These are phyloP conservation scores for Limulus polyphemus DNA, from an alignment of 2,888 invertebrate species.

Conservation along the genomic window DNA sequence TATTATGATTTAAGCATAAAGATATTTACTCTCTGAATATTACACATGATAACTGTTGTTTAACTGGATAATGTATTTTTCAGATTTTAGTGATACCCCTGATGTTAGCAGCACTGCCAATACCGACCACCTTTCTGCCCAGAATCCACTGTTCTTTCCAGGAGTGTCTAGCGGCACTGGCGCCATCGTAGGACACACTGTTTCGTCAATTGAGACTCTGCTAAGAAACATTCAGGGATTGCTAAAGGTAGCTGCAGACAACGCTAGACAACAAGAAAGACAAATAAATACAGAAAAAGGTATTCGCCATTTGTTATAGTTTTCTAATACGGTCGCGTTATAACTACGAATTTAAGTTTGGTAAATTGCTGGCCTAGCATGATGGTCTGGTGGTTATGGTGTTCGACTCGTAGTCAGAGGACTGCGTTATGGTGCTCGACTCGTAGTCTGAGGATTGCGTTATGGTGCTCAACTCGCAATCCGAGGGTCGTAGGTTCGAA, in stretches of 20 bases:
- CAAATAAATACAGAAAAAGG: slow-evolving; percentile 96
- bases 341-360: no score
- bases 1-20: no score
- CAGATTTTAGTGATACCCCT: slow-evolving; percentile 20
- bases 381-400: no score
- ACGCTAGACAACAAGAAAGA: slow-evolving; percentile 87
- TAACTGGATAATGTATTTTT: neutral
- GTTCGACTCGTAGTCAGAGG: no score
- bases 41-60: no score
- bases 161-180: neutral
- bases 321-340: no score
- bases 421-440: no score
- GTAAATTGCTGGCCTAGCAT: no score
- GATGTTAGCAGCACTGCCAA: slow-evolving; percentile 21
- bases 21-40: no score
- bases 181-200: slow-evolving; percentile 17
- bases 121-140: slow-evolving; percentile 11
- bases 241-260: slow-evolving; percentile 92
- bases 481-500: no score
- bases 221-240: slow-evolving; percentile 90
- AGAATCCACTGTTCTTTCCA: slow-evolving; percentile 12
- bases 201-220: slow-evolving; percentile 70
- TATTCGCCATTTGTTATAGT: slow-evolving; percentile 35
- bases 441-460: no score
- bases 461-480: no score